phyloP scores from a whole-genome alignment of 2,797 vertebrate species.

The Sparus aurata region DNA sequence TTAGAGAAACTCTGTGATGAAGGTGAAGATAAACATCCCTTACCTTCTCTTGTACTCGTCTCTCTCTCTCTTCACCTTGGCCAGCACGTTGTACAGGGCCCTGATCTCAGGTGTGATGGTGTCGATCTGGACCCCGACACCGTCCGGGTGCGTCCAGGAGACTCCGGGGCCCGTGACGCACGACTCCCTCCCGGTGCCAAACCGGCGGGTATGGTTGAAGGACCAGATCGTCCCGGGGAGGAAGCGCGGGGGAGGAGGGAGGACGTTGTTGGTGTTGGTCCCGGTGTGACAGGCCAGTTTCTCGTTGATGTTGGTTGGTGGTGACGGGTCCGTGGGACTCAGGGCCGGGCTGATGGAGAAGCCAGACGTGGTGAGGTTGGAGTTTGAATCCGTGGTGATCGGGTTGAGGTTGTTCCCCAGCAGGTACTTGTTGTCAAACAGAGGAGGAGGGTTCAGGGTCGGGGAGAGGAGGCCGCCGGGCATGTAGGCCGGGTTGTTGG shows the following conservation, averaged over 20 bases:
- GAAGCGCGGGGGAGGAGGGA: constrained; percentile 80
- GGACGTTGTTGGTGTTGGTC: constrained; percentile 18
- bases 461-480: constrained; percentile 77
- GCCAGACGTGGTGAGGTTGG: constrained; percentile 64
- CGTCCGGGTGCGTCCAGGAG: constrained; percentile 91
- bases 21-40: constrained; percentile 35
- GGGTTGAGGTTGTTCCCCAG: constrained; percentile 36
- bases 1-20: neutral
- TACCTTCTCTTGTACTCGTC: constrained; percentile 95
- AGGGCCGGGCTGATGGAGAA: constrained; percentile 57
- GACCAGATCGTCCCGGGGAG: constrained; percentile 90
- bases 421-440: constrained; percentile 60
- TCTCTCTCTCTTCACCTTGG: constrained; percentile 93
- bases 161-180: constrained; percentile 85
- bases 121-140: constrained; percentile 94
- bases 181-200: constrained; percentile 86
- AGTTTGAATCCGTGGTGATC: constrained; percentile 65
- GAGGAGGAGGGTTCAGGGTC: constrained; percentile 64
- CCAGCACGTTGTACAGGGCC: constrained; percentile 94
- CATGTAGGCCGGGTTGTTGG: constrained; percentile 74
- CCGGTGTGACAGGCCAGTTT: constrained; percentile 39
- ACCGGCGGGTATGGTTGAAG: constrained; percentile 88
- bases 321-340: constrained; percentile 68
- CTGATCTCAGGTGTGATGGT: constrained; percentile 95
- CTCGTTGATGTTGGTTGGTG: constrained; percentile 70